Conservation (phyloP, 2,113 vertebrate genomes). For the Channa maculata region DNA sequence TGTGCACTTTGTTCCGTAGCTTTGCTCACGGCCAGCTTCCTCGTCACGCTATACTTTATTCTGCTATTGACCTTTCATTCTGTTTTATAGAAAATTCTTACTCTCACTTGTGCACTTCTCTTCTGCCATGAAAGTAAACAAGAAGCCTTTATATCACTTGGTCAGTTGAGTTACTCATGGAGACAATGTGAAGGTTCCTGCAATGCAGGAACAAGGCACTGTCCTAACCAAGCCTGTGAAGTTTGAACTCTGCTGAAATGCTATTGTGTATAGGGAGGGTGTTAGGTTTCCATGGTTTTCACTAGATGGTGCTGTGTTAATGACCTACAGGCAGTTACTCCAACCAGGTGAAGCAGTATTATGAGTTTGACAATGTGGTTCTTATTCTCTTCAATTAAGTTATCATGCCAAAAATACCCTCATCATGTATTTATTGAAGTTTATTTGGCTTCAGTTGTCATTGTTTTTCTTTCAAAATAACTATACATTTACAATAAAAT, state of each 20-base stretch:
- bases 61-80: conserved; percentile 59
- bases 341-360: conserved; percentile 65
- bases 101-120: conserved; percentile 67
- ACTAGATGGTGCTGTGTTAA: conserved; percentile 79
- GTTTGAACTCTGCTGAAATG: conserved; percentile 41
- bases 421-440: conserved; percentile 76
- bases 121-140: conserved; percentile 65
- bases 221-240: conserved; percentile 49
- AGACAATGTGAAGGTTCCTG: conserved; percentile 62
- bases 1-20: conserved; percentile 71
- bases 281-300: conserved; percentile 64
- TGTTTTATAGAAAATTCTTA: conserved; percentile 63
- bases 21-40: conserved; percentile 69
- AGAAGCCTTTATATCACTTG: conserved; percentile 63
- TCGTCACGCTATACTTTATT: conserved; percentile 57
- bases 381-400: conserved; percentile 34
- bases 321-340: conserved; percentile 57
- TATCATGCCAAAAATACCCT: conserved; percentile 72
- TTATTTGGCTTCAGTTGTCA: conserved; percentile 65
- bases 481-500: conserved; percentile 79
- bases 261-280: conserved; percentile 25
- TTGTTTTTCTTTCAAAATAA: conserved; percentile 68
- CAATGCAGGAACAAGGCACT: conserved; percentile 43
- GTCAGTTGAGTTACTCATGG: conserved; percentile 44
- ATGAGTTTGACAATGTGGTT: conserved; percentile 44